Base-by-base conservation (phyloP, 1,140 invertebrate genomes). In the Pseudomyrmex cubaensis region DNA sequence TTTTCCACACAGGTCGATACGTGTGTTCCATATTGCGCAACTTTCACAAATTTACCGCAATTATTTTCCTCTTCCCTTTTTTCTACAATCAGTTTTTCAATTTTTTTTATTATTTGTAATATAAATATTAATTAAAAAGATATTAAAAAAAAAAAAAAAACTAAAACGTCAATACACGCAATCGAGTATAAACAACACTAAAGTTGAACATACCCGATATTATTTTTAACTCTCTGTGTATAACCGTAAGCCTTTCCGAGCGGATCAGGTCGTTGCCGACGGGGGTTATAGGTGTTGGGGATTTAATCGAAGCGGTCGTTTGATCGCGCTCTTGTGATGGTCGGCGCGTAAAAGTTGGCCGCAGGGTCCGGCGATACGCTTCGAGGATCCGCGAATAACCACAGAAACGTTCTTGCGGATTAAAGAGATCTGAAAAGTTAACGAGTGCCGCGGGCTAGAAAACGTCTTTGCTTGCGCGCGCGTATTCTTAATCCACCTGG, bases 401-500 rank as follows among this genome's bases (percentile, higher is more conserved):
- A 52, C 12, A 9, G 44, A 83, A 15, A 20, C 35, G 35, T 35
- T 56, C 25, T 9, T 46, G 59, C 8, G 44, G 52, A 54, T 59
- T 72, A 80, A 80, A 61, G 44, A 62, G n/a, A 59, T 25, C 48
- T 56, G 54, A 7, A 57, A 75, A 75, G 69, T 56, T 46, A 83
- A 82, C 56, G 62, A 46, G 48, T 50, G 57, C 70, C 63, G 25
- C 77, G 20, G 50, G 70, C 56, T 56, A 50, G 22, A n/a, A 35
- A 73, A 69, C 46, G 64, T 52, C 57, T 80, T 62, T 64, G 44
- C 63, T 56, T 17, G 35, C 3, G 17, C 48, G 12, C 5, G 52
- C 48, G 69, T 59, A 66, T 59, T 80, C 76, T 87, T 85, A 85
- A 87, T 85, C 76, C 15, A 50, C 8, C 20, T n/a, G 8, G 22